phyloP scores from a whole-genome alignment of 2,888 invertebrate genomes.

The Exephanes ischioxanthus region DNA sequence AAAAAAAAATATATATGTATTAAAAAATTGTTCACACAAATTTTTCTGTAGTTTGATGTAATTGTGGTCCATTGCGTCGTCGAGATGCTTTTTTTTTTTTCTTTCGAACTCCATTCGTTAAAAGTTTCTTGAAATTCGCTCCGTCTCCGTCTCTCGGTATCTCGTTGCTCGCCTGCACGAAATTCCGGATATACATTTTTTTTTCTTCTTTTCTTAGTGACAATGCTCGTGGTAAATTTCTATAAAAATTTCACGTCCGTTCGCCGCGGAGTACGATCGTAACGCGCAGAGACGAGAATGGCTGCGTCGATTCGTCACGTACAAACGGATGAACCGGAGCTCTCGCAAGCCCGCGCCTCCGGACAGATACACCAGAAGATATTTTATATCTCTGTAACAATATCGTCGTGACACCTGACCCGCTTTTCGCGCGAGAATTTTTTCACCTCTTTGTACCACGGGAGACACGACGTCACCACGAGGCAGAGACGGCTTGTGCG shows the following conservation, averaged over 20 bases:
- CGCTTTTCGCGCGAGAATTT: constrained; percentile 14
- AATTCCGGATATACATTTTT: not conserved
- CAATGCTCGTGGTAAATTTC: not conserved
- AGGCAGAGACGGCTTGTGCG: not conserved
- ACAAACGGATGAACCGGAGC: not conserved
- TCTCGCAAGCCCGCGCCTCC: not conserved
- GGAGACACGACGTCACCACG: constrained; percentile 6
- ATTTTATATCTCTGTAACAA: constrained; percentile 47
- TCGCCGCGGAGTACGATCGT: not conserved
- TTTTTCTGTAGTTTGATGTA: not conserved
- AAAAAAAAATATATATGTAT: not conserved
- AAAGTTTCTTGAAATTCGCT: constrained; percentile 44
- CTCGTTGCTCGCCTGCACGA: not conserved
- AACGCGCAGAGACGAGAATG: constrained; percentile 1
- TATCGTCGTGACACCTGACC: constrained; percentile 36
- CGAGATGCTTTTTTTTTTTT: constrained; percentile 1
- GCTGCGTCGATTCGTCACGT: not conserved
- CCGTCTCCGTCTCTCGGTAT: not conserved
- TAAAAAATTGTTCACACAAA: not conserved
- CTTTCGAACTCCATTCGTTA: constrained; percentile 1
- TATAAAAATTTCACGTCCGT: not conserved
- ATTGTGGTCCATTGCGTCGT: constrained; percentile 31
- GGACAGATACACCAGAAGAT: constrained; percentile 2
- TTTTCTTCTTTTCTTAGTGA: not conserved
- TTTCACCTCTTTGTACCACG: constrained; percentile 16